A percentile compares a stretch with the other conserved stretches of the same genome.
These are phyloP conservation scores for Buathra laborator DNA, from an alignment of 2,888 invertebrate species.

Conservation along the genomic window DNA sequence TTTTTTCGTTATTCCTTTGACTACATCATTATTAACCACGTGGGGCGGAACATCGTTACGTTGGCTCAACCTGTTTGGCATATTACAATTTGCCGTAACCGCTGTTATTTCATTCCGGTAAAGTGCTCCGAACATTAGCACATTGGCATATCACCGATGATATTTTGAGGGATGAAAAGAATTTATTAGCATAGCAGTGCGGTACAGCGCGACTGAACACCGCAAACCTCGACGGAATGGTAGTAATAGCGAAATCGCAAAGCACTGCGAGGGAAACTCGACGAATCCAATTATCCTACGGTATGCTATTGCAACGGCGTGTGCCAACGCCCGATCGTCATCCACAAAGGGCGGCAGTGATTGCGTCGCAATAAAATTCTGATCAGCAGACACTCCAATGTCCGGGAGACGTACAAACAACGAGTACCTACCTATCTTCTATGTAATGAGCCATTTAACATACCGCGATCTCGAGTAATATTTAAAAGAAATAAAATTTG, in stretches of 20 bases:
- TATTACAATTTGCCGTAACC: not conserved
- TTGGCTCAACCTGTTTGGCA: not conserved
- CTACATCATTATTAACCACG: not conserved
- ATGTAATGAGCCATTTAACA: not conserved
- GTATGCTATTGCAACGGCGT: constrained; percentile 36
- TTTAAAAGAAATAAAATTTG: not conserved
- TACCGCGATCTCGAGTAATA: not conserved
- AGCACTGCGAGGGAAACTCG: constrained; percentile 37
- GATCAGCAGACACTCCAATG: constrained; percentile 42
- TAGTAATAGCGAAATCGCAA: constrained; percentile 6
- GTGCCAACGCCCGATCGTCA: constrained; percentile 36
- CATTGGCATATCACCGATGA: constrained; percentile 12
- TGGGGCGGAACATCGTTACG: not conserved
- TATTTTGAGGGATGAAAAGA: constrained; percentile 18
- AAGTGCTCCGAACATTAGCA: constrained; percentile 8
- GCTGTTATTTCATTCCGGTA: not conserved
- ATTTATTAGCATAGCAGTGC: constrained; percentile 16
- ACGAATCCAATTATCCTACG: constrained; percentile 64
- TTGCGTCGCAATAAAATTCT: constrained; percentile 64
- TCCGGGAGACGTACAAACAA: not conserved
- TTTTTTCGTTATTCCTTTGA: no score
- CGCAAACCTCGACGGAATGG: constrained; percentile 22
- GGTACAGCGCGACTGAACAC: not conserved
- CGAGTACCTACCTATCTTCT: not conserved
- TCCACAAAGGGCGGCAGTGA: constrained; percentile 58